phyloP scores from a whole-genome alignment of 2,797 vertebrate genomes.

The Brotogeris chrysoptera region DNA sequence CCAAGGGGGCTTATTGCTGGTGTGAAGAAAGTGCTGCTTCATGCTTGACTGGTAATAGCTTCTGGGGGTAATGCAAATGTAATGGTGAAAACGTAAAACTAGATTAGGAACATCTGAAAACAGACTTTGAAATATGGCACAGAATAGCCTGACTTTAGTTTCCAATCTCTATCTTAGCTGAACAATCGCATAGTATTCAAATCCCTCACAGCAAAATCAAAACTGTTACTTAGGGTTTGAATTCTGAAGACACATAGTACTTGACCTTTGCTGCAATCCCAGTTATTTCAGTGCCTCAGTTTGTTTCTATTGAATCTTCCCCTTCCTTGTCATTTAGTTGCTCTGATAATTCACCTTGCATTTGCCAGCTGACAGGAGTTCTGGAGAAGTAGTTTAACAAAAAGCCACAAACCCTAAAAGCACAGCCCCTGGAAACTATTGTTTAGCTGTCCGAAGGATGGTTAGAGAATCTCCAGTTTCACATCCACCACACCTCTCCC shows the following conservation, averaged over 20 bases:
- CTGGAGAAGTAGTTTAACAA: neutral
- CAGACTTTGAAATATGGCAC: neutral
- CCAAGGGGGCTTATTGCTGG: neutral
- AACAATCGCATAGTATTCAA: neutral
- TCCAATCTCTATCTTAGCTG: neutral
- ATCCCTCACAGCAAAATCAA: neutral
- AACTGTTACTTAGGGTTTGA: neutral
- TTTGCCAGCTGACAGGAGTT: neutral
- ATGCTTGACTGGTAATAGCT: neutral
- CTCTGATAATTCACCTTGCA: neutral
- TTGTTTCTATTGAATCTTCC: neutral
- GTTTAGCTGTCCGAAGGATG: neutral
- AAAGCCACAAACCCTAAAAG: neutral
- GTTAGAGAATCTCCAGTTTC: neutral
- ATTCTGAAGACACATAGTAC: neutral
- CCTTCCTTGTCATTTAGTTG: neutral
- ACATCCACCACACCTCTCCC: neutral
- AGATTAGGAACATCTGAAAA: neutral
- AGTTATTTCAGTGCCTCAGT: neutral
- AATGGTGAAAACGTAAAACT: neutral
- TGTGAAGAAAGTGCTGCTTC: neutral
- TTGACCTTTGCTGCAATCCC: neutral
- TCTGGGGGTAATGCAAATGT: neutral
- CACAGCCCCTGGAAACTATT: neutral
- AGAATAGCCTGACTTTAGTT: neutral